Base-by-base conservation (phyloP, 2,888 invertebrate genomes). In the Bibio marci region DNA sequence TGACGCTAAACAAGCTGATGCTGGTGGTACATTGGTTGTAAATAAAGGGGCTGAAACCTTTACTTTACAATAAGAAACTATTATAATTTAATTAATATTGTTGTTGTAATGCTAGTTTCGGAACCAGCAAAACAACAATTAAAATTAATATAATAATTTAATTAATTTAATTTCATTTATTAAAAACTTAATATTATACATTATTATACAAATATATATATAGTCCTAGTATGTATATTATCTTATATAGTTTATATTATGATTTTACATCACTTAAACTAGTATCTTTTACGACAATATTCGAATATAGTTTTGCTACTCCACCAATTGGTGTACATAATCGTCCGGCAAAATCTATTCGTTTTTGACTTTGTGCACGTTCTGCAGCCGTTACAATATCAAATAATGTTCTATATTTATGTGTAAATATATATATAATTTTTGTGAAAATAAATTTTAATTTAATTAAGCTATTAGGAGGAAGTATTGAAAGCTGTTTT, bases 281-380 rank as follows among this genome's bases (percentile, higher is more conserved):
- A 6, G 46, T 27, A 11, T 59, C 58, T 40, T 61, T 61, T 37
- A 48, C 44, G 2, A 58, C 58, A 38, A 85, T 59, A 48, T 83
- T 80, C 0, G 77, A 71, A 60, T 88, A 88, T 3, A 88, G 57
- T 44, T 76, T 77, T 0, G 83, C 80, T 31, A 71, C 59, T 11
- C 68, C 61, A 11, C 76, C 70, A 4, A 66, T 49, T 48, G 73
- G 60, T 58, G 75, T 58, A 54, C 73, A 74, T 73, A 87, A 54
- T 62, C 77, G 53, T 53, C 82, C 62, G 56, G 70, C 55, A 74
- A 71, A 63, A 69, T 79, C 67, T 35, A 69, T 54, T 1, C 73
- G 52, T 2, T 69, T 63, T 1, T 63, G 53, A 2, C 48, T 52
- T 41, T 55, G 56, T 3, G 64, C 69, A 1, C 69, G 57, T 28